Conservation (phyloP, 2,888 invertebrate genomes). For the Drosophila robusta region DNA sequence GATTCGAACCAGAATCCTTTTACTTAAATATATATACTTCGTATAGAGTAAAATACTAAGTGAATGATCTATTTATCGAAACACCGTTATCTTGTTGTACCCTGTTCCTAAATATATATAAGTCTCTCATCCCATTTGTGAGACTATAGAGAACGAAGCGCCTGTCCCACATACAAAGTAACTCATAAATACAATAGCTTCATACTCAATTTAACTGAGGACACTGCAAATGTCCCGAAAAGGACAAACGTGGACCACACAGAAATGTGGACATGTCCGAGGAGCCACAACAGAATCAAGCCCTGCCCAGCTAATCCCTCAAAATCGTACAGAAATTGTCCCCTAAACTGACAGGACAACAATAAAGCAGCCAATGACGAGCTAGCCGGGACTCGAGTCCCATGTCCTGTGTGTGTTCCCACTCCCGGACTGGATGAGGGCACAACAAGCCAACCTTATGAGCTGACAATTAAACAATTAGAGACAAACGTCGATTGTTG, state of each 20-base stretch:
- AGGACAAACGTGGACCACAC: constrained; percentile 57
- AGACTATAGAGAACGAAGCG: constrained; percentile 6
- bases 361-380: constrained; percentile 42
- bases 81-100: neutral
- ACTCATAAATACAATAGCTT: constrained; percentile 30
- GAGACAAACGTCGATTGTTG: constrained; percentile 70
- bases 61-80: neutral
- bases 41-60: neutral
- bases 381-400: constrained; percentile 17
- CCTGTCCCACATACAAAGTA: constrained; percentile 9
- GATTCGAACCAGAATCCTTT: no score
- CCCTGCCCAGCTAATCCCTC: constrained; percentile 60
- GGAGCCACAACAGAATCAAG: constrained; percentile 58
- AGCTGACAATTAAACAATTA: constrained; percentile 83
- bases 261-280: constrained; percentile 41
- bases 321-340: constrained; percentile 51
- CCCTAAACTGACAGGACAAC: constrained; percentile 63
- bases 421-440: constrained; percentile 28
- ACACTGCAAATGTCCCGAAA: constrained; percentile 33
- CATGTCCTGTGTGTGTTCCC: constrained; percentile 27
- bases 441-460: constrained; percentile 54
- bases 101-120: constrained; percentile 3
- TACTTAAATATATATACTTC: no score
- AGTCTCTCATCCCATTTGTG: constrained; percentile 19
- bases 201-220: constrained; percentile 52